phyloP scores from a whole-genome alignment of 2,113 vertebrate genomes.

The Festucalex cinctus region DNA sequence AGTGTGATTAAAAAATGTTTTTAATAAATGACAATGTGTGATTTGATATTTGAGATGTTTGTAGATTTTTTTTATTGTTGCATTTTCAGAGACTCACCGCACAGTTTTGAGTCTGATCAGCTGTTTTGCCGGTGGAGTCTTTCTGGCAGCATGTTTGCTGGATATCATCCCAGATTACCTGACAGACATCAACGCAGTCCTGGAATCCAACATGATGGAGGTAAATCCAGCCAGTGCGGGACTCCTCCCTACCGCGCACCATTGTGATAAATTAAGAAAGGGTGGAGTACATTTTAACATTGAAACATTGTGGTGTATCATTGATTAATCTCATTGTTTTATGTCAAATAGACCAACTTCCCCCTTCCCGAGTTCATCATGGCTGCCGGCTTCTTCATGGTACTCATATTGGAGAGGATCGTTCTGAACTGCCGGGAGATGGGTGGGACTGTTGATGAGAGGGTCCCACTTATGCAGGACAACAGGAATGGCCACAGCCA shows the following conservation, averaged over 20 bases:
- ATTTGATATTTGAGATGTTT: background rate
- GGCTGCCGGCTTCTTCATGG: slow-evolving; percentile 81
- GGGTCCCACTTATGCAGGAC: slow-evolving; percentile 53
- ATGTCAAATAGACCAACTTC: slow-evolving; percentile 64
- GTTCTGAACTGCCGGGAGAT: slow-evolving; percentile 67
- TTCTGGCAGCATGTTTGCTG: slow-evolving; percentile 80
- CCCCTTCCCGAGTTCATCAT: slow-evolving; percentile 83
- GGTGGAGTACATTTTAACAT: background rate
- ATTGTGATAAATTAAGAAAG: background rate
- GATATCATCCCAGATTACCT: slow-evolving; percentile 83
- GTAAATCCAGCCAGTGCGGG: slow-evolving; percentile 33
- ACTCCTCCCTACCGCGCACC: background rate
- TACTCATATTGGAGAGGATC: slow-evolving; percentile 83
- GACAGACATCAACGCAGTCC: slow-evolving; percentile 67
- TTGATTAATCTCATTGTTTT: slow-evolving; percentile 1
- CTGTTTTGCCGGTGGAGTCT: slow-evolving; percentile 80
- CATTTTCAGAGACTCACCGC: slow-evolving; percentile 58
- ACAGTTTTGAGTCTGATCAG: slow-evolving; percentile 75
- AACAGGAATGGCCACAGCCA: slow-evolving; percentile 24
- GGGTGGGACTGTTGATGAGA: slow-evolving; percentile 46
- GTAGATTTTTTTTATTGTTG: background rate
- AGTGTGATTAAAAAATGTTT: background rate
- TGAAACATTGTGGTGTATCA: background rate
- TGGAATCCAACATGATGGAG: slow-evolving; percentile 48
- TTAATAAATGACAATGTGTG: background rate